Base-by-base conservation (phyloP, 2,888 invertebrate species). In the Neoaliturus tenellus region DNA sequence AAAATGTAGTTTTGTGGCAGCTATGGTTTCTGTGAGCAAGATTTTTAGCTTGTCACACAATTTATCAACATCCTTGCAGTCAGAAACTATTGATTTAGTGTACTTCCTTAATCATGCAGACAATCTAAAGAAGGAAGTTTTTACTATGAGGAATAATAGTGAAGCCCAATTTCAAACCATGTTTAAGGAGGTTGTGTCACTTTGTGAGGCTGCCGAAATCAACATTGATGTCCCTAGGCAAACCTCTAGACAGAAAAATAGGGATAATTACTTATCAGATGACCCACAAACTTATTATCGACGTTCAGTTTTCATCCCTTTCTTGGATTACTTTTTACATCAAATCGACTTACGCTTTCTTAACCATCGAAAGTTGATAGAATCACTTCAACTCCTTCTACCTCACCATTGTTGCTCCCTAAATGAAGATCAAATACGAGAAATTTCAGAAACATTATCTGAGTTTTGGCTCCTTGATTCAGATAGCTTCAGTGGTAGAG, bases 191-290 rank as follows among this genome's bases (percentile, higher is more conserved):
- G 39, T 71, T 1, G 28, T 71, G 5, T 4, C 35, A 8, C 14
- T 71, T 39, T 71, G 71, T 71, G 71, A 71, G 39, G 35, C 71
- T 20, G 41, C 71, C 28, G 71, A 71, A 20, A 71, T 71, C 71
- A 14, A n/a, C 23, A 41, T 71, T 71, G 71, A 71, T 71, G 23
- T 71, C 5, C 71, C 71, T 23, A 71, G 39, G 23, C 35, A 23
- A 71, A 2, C 71, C 8, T 39, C 33, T 4, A 71, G 20, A 71
- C 71, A 71, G 20, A 71, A 35, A 4, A 2, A 39, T 23, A 71
- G 71, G 28, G 71, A 71, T 39, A 71, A 39, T 20, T 71, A 71
- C 71, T 20, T 39, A 35, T 5, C 23, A 71, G 39, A 71, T 28
- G 71, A 71, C 2, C 71, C 71, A 71, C 39, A 25, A 71, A 71